phyloP scores from a whole-genome alignment of 2,888 invertebrate genomes.

The Mystacides longicornis region DNA sequence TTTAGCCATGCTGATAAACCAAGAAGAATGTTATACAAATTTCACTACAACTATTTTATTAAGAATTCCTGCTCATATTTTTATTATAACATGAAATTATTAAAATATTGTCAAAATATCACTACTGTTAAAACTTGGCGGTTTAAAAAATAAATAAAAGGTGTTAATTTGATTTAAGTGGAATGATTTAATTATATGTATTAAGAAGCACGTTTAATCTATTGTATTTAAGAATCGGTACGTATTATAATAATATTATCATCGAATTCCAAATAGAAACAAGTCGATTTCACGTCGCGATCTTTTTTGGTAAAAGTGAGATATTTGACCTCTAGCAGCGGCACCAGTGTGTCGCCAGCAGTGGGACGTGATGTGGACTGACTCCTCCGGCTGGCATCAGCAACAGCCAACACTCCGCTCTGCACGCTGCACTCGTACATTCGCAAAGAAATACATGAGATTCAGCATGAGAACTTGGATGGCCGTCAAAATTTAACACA shows the following conservation, averaged over 20 bases:
- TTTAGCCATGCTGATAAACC: slow-evolving; percentile 7
- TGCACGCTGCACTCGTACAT: too few species aligned
- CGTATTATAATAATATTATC: background rate
- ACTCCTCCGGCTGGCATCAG: too few species aligned
- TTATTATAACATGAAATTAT: too few species aligned
- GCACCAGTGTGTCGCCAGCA: background rate
- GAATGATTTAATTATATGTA: too few species aligned
- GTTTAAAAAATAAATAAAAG: too few species aligned
- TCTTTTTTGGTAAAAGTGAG: slow-evolving; percentile 1
- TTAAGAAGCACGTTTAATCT: too few species aligned
- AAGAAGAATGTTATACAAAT: background rate
- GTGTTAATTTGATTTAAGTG: too few species aligned
- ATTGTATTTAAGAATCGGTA: too few species aligned
- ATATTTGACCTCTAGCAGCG: background rate
- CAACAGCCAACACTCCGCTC: too few species aligned
- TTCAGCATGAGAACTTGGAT: slow-evolving; percentile 1
- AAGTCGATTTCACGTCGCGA: slow-evolving; percentile 1
- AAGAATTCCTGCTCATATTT: background rate
- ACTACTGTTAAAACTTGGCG: too few species aligned
- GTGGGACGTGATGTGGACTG: background rate
- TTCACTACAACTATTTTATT: slow-evolving; percentile 1
- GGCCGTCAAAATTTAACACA: background rate
- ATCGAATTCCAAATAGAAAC: too few species aligned
- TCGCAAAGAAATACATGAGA: background rate
- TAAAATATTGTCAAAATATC: too few species aligned